Percentiles rank a stretch among this genome's conserved stretches.
Evolutionary conservation across 2,888 invertebrate genomes (phyloP).

Genomic region (Periphyllus acericola): DNA sequence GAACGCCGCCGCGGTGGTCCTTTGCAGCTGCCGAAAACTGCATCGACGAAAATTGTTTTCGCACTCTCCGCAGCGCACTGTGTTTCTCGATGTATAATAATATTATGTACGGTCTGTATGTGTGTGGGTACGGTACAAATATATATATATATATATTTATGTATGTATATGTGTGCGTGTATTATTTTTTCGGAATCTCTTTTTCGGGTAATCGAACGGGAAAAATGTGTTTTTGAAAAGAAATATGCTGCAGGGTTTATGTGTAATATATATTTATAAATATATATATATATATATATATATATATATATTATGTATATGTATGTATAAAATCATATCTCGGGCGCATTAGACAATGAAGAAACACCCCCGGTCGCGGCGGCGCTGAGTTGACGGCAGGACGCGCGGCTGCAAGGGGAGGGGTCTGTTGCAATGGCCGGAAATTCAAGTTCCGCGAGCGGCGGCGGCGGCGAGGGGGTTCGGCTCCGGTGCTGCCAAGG

Average conservation of each 20-base stretch:
- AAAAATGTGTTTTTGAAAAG: constrained; percentile 46
- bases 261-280: too few species aligned
- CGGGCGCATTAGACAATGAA: constrained; percentile 56
- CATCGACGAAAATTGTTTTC: too few species aligned
- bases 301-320: not conserved
- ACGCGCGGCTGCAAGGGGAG: constrained; percentile 13
- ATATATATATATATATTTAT: not conserved
- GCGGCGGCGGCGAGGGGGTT: constrained; percentile 33
- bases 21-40: too few species aligned
- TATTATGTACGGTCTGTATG: not conserved
- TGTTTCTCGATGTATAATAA: not conserved
- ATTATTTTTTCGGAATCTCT: constrained; percentile 14
- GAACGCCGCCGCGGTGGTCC: too few species aligned
- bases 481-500: constrained; percentile 62
- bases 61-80: too few species aligned
- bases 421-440: constrained; percentile 61
- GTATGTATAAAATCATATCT: constrained; percentile 39
- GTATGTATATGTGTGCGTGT: not conserved
- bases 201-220: constrained; percentile 46
- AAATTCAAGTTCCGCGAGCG: constrained; percentile 59
- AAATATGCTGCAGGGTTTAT: constrained; percentile 34
- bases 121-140: too few species aligned
- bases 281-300: not conserved
- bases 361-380: constrained; percentile 34
- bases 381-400: not conserved